Evolutionary conservation across 2,113 vertebrate genomes (phyloP), one percentile per base, ranked within the genome.

Genomic region (Pterocles orientalis): DNA sequence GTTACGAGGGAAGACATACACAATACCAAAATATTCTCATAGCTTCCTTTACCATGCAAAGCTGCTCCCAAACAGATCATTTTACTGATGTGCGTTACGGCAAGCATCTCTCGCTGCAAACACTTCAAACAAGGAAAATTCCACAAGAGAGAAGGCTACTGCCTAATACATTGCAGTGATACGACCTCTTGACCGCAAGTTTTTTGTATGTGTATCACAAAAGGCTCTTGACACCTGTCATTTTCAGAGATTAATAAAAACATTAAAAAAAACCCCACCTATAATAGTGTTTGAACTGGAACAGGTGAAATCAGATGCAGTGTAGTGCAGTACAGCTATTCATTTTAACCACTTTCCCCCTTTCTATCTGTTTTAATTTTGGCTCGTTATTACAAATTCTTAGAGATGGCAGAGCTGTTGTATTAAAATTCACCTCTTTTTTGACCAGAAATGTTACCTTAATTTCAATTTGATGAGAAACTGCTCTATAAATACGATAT

Each of bases 361-460:
- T 90, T 98, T 96, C 88, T 95, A 96, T 82, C 43, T 96, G 95
- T 98, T 98, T 98, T 97, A 97, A 98, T 98, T 98, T 97, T 98
- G 96, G 97, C 97, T 98, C 95, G 54, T 98, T 98, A 98, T 97
- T 98, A 98, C 96, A 97, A 98, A 97, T 95, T 90, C 86, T 56
- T 79, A 91, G 29, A 98, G 98, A 97, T 94, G 96, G 98, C 96
- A 98, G 97, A 97, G 96, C 88, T 98, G 96, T 95, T 96, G 97
- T 97, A 97, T 97, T 98, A 98, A 98, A 98, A 98, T 98, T 97
- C 96, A 98, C 97, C 92, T 98, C 92, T 98, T 91, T 94, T 97
- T 96, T 98, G 97, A 98, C 96, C 76, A 98, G 94, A 98, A 98
- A 96, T 70, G 75, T 96, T 98, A 97, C 96, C 97, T 97, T 98